phyloP scores from a whole-genome alignment of 2,888 invertebrate genomes.

The Aleiodes alternator region DNA sequence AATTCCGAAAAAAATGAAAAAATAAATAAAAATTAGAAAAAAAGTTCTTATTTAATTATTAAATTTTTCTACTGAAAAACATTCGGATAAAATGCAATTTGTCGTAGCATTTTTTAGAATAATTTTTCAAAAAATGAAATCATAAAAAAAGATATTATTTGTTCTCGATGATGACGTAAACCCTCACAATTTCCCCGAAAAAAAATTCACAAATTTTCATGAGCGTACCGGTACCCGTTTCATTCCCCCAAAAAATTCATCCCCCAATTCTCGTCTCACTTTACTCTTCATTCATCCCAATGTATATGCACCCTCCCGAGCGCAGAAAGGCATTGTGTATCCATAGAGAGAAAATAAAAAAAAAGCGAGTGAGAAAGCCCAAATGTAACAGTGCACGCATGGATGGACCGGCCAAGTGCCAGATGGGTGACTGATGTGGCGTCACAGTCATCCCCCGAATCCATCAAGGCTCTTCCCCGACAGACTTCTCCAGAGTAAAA shows the following conservation, averaged over 20 bases:
- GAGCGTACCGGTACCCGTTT: slow-evolving; percentile 25
- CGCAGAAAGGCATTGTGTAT: slow-evolving; percentile 70
- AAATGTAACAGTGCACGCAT: slow-evolving; percentile 70
- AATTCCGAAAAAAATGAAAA: no score
- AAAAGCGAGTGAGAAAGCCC: slow-evolving; percentile 41
- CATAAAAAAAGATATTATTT: neutral
- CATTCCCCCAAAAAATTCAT: slow-evolving; percentile 16
- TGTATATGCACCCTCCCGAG: slow-evolving; percentile 60
- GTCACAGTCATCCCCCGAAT: slow-evolving; percentile 52
- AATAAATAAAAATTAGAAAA: no score
- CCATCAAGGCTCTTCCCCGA: slow-evolving; percentile 59
- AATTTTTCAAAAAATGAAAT: neutral
- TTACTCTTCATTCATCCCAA: slow-evolving; percentile 54
- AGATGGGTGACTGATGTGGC: slow-evolving; percentile 75
- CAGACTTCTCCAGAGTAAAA: slow-evolving; percentile 53
- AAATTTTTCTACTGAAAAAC: no score
- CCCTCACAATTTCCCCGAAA: neutral
- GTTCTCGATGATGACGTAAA: neutral
- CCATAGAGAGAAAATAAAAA: slow-evolving; percentile 59
- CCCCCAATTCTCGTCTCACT: slow-evolving; percentile 42
- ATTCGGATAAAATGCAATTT: no score
- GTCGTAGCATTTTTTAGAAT: no score
- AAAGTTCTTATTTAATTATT: no score
- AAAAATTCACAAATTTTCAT: slow-evolving; percentile 35
- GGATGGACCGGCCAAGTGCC: slow-evolving; percentile 71